A percentile compares a stretch with the other conserved stretches of the same genome.
Evolutionary conservation across 2,888 invertebrate species (phyloP).

Genomic region (Eulithis prunata): DNA sequence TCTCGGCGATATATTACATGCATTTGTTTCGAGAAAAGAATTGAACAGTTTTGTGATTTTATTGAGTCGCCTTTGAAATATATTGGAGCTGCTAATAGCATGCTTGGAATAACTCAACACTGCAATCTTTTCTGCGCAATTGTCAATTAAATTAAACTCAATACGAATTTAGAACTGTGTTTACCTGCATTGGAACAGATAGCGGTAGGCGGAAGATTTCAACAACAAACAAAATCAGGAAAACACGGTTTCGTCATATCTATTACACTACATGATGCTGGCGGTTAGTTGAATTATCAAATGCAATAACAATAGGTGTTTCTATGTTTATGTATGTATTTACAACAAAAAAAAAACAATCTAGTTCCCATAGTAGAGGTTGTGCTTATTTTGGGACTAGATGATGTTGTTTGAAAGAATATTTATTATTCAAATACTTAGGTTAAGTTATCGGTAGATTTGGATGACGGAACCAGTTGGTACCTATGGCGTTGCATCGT

Average conservation of each 20-base stretch:
- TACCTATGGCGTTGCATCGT: constrained; percentile 60
- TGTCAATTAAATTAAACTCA: not conserved
- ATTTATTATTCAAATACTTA: constrained; percentile 1
- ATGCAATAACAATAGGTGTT: not conserved
- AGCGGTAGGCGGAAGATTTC: constrained; percentile 15
- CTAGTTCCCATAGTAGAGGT: too few species aligned
- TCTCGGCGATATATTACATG: constrained; percentile 56
- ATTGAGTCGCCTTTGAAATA: constrained; percentile 41
- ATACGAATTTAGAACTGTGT: not conserved
- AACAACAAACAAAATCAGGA: constrained; percentile 17
- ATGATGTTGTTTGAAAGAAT: too few species aligned
- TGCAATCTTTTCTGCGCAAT: constrained; percentile 6
- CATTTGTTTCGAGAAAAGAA: constrained; percentile 60
- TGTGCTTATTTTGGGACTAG: too few species aligned
- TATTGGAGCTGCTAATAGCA: constrained; percentile 14
- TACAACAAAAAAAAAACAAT: too few species aligned
- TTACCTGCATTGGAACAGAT: not conserved
- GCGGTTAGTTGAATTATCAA: not conserved
- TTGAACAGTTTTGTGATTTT: constrained; percentile 43
- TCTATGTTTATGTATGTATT: not conserved
- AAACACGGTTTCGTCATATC: constrained; percentile 19
- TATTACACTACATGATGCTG: constrained; percentile 7
- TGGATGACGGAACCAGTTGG: constrained; percentile 64
- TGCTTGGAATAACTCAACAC: constrained; percentile 16
- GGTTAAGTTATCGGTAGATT: constrained; percentile 15